These are phyloP conservation scores for Anolis sagrei DNA, from an alignment of 2,113 vertebrate genomes.

Conservation along the genomic window DNA sequence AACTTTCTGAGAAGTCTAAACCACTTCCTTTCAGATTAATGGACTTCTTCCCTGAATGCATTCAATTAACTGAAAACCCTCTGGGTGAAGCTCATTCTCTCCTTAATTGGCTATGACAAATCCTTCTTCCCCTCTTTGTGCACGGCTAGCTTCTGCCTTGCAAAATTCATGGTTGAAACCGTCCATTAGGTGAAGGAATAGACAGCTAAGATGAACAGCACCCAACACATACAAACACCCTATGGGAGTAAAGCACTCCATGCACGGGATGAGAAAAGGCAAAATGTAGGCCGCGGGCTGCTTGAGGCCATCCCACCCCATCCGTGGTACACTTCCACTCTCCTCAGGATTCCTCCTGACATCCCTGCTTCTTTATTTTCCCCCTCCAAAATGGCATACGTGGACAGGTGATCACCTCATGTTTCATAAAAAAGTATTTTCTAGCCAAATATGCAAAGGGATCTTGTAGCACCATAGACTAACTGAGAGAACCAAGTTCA, in stretches of 20 bases:
- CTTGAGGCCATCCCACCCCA: too few relatives aligned
- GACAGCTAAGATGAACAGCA: not conserved
- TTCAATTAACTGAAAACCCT: conserved; percentile 22
- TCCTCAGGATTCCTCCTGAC: too few relatives aligned
- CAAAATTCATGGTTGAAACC: not conserved
- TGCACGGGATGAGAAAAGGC: not conserved
- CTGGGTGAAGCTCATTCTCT: conserved; percentile 4
- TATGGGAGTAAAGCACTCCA: not conserved
- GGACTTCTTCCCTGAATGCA: not conserved
- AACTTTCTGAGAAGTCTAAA: not conserved
- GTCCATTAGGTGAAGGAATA: not conserved
- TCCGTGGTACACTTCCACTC: too few relatives aligned
- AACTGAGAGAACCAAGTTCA: too few relatives aligned
- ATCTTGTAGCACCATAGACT: too few relatives aligned
- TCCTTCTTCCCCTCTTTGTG: conserved; percentile 4
- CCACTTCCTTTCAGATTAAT: conserved; percentile 20
- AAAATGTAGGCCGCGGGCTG: too few relatives aligned
- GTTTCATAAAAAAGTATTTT: too few relatives aligned
- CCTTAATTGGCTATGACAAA: conserved; percentile 19
- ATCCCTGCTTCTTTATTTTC: too few relatives aligned
- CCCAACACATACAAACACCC: not conserved
- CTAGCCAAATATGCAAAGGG: too few relatives aligned
- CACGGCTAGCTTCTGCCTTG: not conserved
- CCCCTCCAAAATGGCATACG: too few relatives aligned
- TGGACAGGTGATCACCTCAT: too few relatives aligned